These are phyloP conservation scores for Tetramorium parvispinum DNA, from an alignment of 1,140 invertebrate genomes.

Conservation along the genomic window DNA sequence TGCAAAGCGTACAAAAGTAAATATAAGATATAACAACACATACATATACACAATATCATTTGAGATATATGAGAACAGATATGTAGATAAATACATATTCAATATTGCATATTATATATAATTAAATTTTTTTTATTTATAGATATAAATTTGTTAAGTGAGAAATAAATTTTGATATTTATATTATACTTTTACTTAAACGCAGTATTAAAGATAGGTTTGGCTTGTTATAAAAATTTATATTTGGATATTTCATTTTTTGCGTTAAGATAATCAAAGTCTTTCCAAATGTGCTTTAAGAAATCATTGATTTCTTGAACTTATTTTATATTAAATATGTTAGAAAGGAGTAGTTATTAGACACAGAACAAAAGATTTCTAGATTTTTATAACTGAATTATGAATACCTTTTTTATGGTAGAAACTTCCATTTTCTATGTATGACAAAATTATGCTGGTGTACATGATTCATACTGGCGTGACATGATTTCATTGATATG, in stretches of 20 bases:
- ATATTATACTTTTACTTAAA: conserved; percentile 28
- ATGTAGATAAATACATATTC: conserved; percentile 29
- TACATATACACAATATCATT: conserved; percentile 33
- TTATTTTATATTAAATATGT: conserved; percentile 21
- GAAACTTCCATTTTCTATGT: conserved; percentile 13
- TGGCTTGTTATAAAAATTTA: conserved; percentile 12
- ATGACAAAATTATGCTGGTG: conserved; percentile 24
- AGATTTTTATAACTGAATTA: conserved; percentile 48
- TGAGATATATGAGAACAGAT: conserved; percentile 24
- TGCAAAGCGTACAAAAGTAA: conserved; percentile 28
- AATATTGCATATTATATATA: no score
- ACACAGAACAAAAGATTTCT: conserved; percentile 22
- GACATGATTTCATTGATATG: conserved; percentile 50
- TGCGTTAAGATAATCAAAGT: conserved; percentile 34
- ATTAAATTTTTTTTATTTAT: conserved; percentile 28
- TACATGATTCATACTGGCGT: conserved; percentile 33
- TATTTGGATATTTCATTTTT: conserved; percentile 9
- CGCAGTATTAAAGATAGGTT: conserved; percentile 35
- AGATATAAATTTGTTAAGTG: conserved; percentile 39
- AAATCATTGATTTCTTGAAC: conserved; percentile 32
- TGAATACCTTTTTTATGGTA: conserved; percentile 20
- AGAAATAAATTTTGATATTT: conserved; percentile 35
- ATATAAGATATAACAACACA: conserved; percentile 22
- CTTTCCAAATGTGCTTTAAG: conserved; percentile 40
- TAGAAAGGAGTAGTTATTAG: conserved; percentile 21